Base-by-base conservation (phyloP, 2,797 vertebrate species). In the Perodicticus potto region DNA sequence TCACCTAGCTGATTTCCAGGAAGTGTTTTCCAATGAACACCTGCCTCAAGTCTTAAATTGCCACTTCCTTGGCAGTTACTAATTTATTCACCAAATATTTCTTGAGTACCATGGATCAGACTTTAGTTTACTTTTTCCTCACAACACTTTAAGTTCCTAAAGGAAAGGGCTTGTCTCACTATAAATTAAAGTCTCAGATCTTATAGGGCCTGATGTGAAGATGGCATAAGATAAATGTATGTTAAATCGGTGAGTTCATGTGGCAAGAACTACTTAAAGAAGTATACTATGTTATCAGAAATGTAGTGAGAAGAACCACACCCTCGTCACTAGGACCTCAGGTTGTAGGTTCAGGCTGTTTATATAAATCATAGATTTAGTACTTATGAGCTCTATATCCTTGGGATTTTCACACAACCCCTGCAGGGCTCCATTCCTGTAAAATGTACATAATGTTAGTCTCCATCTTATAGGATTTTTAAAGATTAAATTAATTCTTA, bases 41-140 rank as follows among this genome's bases (percentile, higher is more conserved):
- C 19, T 12, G 5, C 22, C 34, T 81, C 57, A 76, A n/a, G 55
- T 74, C 57, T 78, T 87, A 40, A 19, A 40, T 89, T 73, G 59
- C 32, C 10, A 37, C 4, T 74, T 11, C 85, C 16, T 45, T 57
- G 29, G 3, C 17, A 59, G 6, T 37, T 57, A 73, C 14, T 80
- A 92, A 89, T 76, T 92, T 25, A 81, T n/a, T 92, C 27, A 86
- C 34, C 43, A 78, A 72, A 22, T 55, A 70, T 53, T 95, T 91
- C 70, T 34, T 65, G 14, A 86, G 37, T 13, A 89, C 13, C 32
- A 93, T n/a, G 19, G 49, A 70, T 74, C 32, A 40, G 73, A 61
- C 11, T 72, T 86, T 86, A 78, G 43, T 25, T 90, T 84, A 81
- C 14, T 81, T 85, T 93, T 95, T 63, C 49, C 17, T 84, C 1